Percentiles rank a stretch among this genome's conserved stretches.
Evolutionary conservation across 1,140 invertebrate genomes (phyloP).

Genomic region (Trachymyrmex septentrionalis): DNA sequence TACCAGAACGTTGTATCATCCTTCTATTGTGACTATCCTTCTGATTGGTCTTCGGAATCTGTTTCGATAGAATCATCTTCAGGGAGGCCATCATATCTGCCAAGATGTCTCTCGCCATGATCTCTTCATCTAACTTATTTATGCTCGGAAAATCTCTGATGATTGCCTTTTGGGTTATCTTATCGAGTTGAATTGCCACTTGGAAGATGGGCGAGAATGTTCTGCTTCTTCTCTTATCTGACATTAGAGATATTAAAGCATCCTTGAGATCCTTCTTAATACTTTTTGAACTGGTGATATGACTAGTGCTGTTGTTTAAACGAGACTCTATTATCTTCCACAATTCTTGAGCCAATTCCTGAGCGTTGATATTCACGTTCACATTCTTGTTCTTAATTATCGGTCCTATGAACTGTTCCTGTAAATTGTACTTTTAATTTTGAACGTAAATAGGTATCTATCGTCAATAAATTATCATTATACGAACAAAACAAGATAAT

Average conservation of each 20-base stretch:
- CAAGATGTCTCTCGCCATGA: conserved; percentile 65
- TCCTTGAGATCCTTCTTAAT: conserved; percentile 56
- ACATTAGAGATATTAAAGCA: conserved; percentile 49
- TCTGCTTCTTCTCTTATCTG: conserved; percentile 43
- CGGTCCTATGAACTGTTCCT: conserved; percentile 39
- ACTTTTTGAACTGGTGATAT: neutral
- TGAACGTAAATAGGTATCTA: neutral
- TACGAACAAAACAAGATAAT: neutral
- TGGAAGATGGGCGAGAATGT: conserved; percentile 44
- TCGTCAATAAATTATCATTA: neutral
- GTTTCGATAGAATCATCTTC: conserved; percentile 14
- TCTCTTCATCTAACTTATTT: conserved; percentile 66
- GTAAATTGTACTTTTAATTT: conserved; percentile 14
- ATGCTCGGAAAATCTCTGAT: neutral
- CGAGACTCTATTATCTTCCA: conserved; percentile 73
- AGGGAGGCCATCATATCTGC: conserved; percentile 66
- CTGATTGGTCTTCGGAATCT: neutral
- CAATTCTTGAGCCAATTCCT: conserved; percentile 72
- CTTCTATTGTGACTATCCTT: neutral
- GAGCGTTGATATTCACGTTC: conserved; percentile 74
- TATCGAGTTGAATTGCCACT: conserved; percentile 68
- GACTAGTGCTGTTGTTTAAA: conserved; percentile 35
- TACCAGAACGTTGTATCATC: neutral
- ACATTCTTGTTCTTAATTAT: conserved; percentile 75
- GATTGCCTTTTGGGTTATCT: conserved; percentile 64